Evolutionary conservation across 1,140 invertebrate genomes (phyloP), one percentile per base, ranked within the genome.

Genomic region (Scaptomyza hsui): DNA sequence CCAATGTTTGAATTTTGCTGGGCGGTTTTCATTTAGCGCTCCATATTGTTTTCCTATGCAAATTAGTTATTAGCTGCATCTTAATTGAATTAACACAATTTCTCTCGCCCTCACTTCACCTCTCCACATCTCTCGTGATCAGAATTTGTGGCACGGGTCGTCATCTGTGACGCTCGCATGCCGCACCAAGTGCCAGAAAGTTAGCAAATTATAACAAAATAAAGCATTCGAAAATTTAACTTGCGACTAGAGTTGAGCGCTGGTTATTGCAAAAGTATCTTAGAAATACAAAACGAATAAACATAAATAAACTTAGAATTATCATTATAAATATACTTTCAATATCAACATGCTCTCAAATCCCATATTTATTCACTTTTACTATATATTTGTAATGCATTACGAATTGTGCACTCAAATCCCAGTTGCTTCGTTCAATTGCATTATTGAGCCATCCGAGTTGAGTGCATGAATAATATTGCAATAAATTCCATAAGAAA

Each of bases 11-110:
- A 16, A 19, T 57, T 51, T 12, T 51, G 35, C 29, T 47, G 12
- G 42, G 1, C 52, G 39, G 32, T 47, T 57, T 70, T 57, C 41
- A 59, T 52, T 72, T 72, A 72, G 62, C 62, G 55, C 62, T 72
- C 26, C 37, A 59, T 59, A 68, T 72, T 72, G 68, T 73, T 85
- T 74, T 74, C 73, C 61, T 86, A 86, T 86, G 81, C 69, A 86
- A 73, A 86, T 86, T 75, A 79, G 65, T 86, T 86, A 80, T 80
- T 86, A 78, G 64, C 35, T 45, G 35, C 60, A 61, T 88, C 71
- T 55, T 86, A 86, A 86, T 86, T 86, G 39, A 86, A 86, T 86
- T 86, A 86, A 88, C 82, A 86, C 82, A 44, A 60, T 62, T 68
- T 72, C 18, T 62, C 35, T 55, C 44, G 68, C 32, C 44, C 32